A percentile compares a stretch with the other conserved stretches of the same genome.
Evolutionary conservation across 2,113 vertebrate species (phyloP).

Genomic region (Serilophus lunatus): DNA sequence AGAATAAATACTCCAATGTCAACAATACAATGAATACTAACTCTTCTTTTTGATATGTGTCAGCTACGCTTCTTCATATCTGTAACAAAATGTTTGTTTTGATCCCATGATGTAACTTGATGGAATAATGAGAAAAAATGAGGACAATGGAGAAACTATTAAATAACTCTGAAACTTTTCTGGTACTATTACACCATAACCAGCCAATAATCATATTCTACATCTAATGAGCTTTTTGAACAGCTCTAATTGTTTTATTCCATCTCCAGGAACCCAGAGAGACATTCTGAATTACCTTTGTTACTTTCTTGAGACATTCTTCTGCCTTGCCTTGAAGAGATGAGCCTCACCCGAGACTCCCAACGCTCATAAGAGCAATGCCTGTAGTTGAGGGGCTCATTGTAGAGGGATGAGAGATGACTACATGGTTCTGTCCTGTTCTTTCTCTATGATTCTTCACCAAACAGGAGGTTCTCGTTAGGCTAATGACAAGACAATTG

Average conservation of each 20-base stretch:
- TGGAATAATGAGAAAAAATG: not conserved
- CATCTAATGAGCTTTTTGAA: not conserved
- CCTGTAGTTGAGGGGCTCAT: rapidly evolving
- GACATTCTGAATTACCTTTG: not conserved
- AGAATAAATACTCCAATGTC: not conserved
- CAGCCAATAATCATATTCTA: not conserved
- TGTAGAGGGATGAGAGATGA: not conserved
- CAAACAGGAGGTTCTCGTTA: not conserved
- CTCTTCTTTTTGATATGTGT: not conserved
- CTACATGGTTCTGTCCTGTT: not conserved
- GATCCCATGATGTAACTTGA: not conserved
- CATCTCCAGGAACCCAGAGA: not conserved
- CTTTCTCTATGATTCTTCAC: not conserved
- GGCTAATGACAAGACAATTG: not conserved
- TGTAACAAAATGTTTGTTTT: not conserved
- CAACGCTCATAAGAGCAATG: not conserved
- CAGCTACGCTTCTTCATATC: not conserved
- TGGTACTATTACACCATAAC: not conserved
- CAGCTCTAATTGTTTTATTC: not conserved
- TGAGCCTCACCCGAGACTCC: not conserved
- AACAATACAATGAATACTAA: not conserved
- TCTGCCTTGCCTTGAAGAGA: not conserved
- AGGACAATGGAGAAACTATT: not conserved
- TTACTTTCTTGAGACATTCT: not conserved
- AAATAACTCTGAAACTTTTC: not conserved